Evolutionary conservation across 2,113 vertebrate species (phyloP).

Genomic region (Cryptotis parvus): DNA sequence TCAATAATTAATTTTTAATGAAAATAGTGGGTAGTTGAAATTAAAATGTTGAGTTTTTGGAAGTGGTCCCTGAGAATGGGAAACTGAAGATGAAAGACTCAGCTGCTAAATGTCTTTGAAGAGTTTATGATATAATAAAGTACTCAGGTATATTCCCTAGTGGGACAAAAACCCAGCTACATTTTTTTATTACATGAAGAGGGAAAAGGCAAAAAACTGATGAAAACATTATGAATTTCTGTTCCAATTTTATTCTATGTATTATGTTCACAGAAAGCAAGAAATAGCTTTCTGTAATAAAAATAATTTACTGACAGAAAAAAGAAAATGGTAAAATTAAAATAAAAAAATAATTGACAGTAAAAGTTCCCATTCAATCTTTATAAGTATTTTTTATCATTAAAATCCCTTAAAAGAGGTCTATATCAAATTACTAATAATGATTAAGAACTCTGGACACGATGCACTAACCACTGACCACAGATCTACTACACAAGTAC

Average conservation of each 20-base stretch:
- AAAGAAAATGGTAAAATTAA: not conserved
- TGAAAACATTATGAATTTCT: not conserved
- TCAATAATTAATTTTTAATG: too few relatives aligned
- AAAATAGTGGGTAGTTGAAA: not conserved
- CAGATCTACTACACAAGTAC: not conserved
- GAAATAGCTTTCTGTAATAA: not conserved
- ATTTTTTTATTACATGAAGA: not conserved
- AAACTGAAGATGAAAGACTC: not conserved
- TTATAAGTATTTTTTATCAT: not conserved
- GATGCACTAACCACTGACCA: not conserved
- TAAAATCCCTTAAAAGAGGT: not conserved
- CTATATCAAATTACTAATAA: not conserved
- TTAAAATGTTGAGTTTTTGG: not conserved
- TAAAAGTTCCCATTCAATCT: not conserved
- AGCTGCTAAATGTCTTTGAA: not conserved
- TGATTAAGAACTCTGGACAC: not conserved
- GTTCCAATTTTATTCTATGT: not conserved
- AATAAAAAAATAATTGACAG: constrained; percentile 10
- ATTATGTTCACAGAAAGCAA: not conserved
- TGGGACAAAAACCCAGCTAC: not conserved
- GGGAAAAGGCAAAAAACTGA: not conserved
- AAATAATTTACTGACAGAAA: not conserved
- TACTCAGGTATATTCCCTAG: not conserved
- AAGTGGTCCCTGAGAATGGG: not conserved
- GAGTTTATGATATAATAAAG: not conserved